Evolutionary conservation across 2,888 invertebrate genomes (phyloP), one percentile per base, ranked within the genome.

Genomic region (Drosophila robusta): DNA sequence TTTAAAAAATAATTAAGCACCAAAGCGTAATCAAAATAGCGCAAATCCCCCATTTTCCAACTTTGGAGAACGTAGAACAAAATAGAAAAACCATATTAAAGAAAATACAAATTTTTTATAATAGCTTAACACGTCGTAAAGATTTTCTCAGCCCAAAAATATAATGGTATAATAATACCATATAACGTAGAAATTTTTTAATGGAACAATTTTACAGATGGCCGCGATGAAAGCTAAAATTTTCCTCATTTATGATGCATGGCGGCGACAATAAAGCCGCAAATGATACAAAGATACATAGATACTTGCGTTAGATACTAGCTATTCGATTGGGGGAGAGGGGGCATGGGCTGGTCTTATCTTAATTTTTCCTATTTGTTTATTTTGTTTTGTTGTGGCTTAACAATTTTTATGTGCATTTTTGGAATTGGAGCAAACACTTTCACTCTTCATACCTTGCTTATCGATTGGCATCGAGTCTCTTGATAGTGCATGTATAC

Each of bases 111-210:
- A 67, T 44, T 60, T 71, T 70, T 47, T 46, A 66, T 70, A 83
- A 86, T 77, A 61, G 85, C 78, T 81, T 83, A 72, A 78, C 83
- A 83, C 73, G 62, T 83, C 89, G 62, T 83, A 80, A 83, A 83
- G 70, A 72, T 87, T 75, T 88, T 83, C 84, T 60, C 89, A 52
- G 70, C 50, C 57, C 56, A 74, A 81, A 74, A 78, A 68, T 61
- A 74, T 65, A 63, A 64, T 58, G 9, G 9, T 8, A 29, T 29
- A 29, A 16, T 12, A 41, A 47, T 44, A 34, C 38, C 58, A 52
- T 46, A 44, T 51, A 71, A 32, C 29, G 22, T 36, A 34, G 36
- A 50, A 62, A 44, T 49, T 44, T 68, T 52, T 12, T 41, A 61
- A 75, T 49, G 55, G 41, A 57, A 66, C 24, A 55, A 62, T 39